phyloP scores from a whole-genome alignment of 64 coral and sea anemone genomes.

The Pocillopora verrucosa region DNA sequence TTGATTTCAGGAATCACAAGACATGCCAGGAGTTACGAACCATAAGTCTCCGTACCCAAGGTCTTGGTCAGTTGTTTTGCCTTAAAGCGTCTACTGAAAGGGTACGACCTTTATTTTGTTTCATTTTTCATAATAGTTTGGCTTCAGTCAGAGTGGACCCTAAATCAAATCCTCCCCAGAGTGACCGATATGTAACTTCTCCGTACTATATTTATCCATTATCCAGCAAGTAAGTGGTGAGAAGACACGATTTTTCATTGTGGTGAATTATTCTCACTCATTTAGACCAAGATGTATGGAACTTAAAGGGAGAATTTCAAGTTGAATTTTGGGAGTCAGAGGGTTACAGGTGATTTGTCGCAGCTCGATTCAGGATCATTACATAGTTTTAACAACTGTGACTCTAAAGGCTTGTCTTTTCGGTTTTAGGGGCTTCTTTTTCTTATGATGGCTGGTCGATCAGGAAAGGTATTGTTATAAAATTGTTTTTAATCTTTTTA shows the following conservation, averaged over 20 bases:
- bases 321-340: too few species aligned
- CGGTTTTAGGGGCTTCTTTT: conserved; percentile 13
- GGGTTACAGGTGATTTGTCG: too few species aligned
- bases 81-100: conserved; percentile 18
- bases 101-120: neutral
- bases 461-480: neutral
- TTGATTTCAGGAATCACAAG: conserved; percentile 20
- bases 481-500: neutral
- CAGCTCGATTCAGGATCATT: too few species aligned
- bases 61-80: neutral
- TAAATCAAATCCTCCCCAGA: too few species aligned
- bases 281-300: too few species aligned
- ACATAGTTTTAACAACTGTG: neutral
- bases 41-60: neutral
- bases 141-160: too few species aligned
- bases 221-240: too few species aligned
- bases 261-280: too few species aligned
- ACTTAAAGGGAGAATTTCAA: too few species aligned
- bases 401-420: neutral
- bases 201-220: too few species aligned
- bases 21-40: conserved; percentile 7
- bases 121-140: neutral
- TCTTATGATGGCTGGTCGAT: conserved; percentile 8
- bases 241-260: too few species aligned
- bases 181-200: too few species aligned